phyloP scores from a whole-genome alignment of 2,113 vertebrate species.

The Halcyon malimbica region DNA sequence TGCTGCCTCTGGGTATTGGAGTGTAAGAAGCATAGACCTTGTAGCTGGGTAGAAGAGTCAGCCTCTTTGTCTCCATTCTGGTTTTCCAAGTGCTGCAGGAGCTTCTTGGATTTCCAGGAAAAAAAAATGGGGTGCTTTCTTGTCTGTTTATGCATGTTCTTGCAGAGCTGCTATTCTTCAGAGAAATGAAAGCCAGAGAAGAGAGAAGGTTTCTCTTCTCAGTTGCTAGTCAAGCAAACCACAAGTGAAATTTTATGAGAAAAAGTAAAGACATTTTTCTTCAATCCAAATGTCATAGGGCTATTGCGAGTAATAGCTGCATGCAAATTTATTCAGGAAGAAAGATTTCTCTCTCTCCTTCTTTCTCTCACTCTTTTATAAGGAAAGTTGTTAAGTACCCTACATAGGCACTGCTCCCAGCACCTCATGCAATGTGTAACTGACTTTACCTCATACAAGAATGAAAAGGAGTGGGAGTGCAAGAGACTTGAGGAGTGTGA shows the following conservation, averaged over 20 bases:
- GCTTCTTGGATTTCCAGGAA: not conserved
- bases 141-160: not conserved
- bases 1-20: not conserved
- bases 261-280: not conserved
- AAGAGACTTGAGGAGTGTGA: not conserved
- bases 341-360: not conserved
- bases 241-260: conserved; percentile 7
- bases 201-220: not conserved
- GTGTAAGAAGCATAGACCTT: not conserved
- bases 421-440: not conserved
- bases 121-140: not conserved
- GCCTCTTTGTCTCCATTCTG: not conserved
- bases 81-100: not conserved
- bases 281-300: not conserved
- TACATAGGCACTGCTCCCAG: not conserved
- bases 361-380: not conserved
- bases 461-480: not conserved
- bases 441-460: not conserved
- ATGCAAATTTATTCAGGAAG: not conserved
- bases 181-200: not conserved
- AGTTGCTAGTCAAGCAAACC: not conserved
- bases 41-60: not conserved
- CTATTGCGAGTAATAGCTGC: not conserved
- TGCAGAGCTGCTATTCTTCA: not conserved
- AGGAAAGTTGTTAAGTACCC: not conserved